Evolutionary conservation across 2,888 invertebrate genomes (phyloP).

Genomic region (Xanthorhoe spadicearia): DNA sequence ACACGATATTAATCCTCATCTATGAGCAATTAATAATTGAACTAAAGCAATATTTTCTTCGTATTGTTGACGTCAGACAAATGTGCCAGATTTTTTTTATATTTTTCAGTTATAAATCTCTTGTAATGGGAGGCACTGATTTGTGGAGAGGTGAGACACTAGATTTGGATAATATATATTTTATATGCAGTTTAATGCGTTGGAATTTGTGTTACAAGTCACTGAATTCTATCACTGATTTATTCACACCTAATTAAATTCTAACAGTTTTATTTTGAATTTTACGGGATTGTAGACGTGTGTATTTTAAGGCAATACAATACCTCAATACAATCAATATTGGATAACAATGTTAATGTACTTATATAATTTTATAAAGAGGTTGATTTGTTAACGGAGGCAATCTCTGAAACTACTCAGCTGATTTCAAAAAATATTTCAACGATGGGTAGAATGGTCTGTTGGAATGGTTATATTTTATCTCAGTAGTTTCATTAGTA

Average conservation of each 20-base stretch:
- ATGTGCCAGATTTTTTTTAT: constrained; percentile 47
- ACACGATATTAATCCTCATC: constrained; percentile 66
- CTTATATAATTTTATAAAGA: too few relatives aligned
- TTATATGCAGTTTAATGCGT: constrained; percentile 37
- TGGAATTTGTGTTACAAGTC: constrained; percentile 17
- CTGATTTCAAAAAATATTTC: too few relatives aligned
- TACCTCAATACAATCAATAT: too few relatives aligned
- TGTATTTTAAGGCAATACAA: too few relatives aligned
- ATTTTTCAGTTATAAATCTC: constrained; percentile 41
- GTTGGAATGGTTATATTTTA: too few relatives aligned
- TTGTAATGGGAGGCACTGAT: constrained; percentile 47
- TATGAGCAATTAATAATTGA: constrained; percentile 69
- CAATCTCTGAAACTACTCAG: too few relatives aligned
- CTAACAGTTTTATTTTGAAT: not conserved
- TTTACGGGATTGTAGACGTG: too few relatives aligned
- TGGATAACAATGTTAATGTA: too few relatives aligned
- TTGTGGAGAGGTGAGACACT: constrained; percentile 46
- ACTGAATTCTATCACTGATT: constrained; percentile 14
- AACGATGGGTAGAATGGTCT: too few relatives aligned
- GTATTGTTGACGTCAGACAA: constrained; percentile 72
- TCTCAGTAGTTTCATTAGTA: too few relatives aligned
- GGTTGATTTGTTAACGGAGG: too few relatives aligned
- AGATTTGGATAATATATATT: constrained; percentile 41
- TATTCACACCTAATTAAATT: not conserved
- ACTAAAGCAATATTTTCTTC: constrained; percentile 60